Evolutionary conservation across 2,888 invertebrate species (phyloP), one percentile per base, ranked within the genome.

Genomic region (Lysandra bellargus): DNA sequence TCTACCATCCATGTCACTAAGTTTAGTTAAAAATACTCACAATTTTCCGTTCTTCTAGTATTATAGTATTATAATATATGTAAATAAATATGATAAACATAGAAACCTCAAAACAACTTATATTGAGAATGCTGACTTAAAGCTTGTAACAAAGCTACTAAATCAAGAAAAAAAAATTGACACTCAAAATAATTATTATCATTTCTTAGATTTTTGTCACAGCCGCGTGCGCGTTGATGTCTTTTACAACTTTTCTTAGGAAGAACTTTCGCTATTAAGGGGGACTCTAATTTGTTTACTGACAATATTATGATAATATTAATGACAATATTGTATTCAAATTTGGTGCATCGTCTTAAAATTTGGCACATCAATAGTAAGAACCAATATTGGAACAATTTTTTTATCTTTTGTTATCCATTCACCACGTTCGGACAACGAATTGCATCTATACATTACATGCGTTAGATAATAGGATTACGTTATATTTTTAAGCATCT

Each of bases 401-500:
- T 17, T 57, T 53, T 44, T 44, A 44, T 7, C n/a, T 61, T 61
- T 6, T 61, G 30, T 33, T 33, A 4, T 23, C 33, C 33, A 5
- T 69, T 33, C 69, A 69, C 17, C 2, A 33, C 49, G n/a, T 12
- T 4, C 40, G 30, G 2, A 4, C 49, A 75, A 49, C 49, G 14
- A 44, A 75, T 75, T 74, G 23, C 12, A 40, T 17, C 23, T 75
- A 23, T 75, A 49, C 17, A 6, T 75, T 30, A 14, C 74, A 44
- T 44, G 49, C 30, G 7, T 75, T 75, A 75, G 75, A 75, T 75
- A 53, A 75, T 75, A 49, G 12, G 44, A 49, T 74, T 74, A 75
- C 75, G 75, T 75, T 44, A 75, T 44, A 49, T 75, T 4, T 69
- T 75, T 9, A 49, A 75, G 23, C 23, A 12, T 75, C 49, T 75